These are phyloP conservation scores for Penelope pileata DNA, from an alignment of 2,113 vertebrate genomes.

Conservation along the genomic window DNA sequence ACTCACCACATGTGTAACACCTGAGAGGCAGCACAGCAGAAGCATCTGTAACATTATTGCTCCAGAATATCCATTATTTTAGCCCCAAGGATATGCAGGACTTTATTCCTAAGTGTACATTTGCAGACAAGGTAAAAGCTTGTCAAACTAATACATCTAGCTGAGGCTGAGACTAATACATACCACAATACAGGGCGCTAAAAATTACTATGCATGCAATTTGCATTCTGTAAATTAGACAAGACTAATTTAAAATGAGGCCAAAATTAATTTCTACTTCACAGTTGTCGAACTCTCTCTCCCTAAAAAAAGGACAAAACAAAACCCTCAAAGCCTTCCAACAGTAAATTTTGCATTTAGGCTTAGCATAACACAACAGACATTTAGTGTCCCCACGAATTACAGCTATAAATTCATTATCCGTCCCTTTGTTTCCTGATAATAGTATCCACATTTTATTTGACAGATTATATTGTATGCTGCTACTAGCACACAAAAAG, in stretches of 20 bases:
- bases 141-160: not conserved
- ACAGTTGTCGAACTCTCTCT: not conserved
- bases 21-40: not conserved
- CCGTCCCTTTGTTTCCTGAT: slow-evolving; percentile 33
- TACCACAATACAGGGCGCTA: not conserved
- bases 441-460: slow-evolving; percentile 21
- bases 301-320: not conserved
- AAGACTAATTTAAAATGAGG: not conserved
- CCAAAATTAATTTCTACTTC: not conserved
- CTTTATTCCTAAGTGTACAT: not conserved
- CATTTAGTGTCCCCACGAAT: slow-evolving; percentile 3
- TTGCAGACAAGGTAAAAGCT: not conserved
- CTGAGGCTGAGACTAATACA: not conserved
- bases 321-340: not conserved
- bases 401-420: slow-evolving; percentile 36
- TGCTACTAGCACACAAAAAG: slow-evolving; percentile 25
- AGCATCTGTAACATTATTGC: not conserved
- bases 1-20: not conserved
- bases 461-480: not conserved
- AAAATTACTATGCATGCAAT: not conserved
- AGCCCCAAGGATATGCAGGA: not conserved
- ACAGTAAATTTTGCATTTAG: slow-evolving; percentile 18
- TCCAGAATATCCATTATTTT: not conserved
- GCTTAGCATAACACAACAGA: not conserved
- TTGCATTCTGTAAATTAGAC: not conserved